Percentiles rank a stretch among this genome's conserved stretches.
phyloP scores from a whole-genome alignment of 1,140 invertebrate genomes.

The Bombyx mori region ASM3026992v2 NC_085112.1:7341501-7342000 shows the following conservation, averaged over 20 bases:
- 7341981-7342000: too few relatives aligned
- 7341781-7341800: conserved; percentile 34
- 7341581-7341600: conserved; percentile 21
- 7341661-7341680: conserved; percentile 47
- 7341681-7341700: conserved; percentile 45
- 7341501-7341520: too few relatives aligned
- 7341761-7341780: conserved; percentile 35
- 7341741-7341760: conserved; percentile 14
- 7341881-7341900: conserved; percentile 27
- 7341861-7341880: conserved; percentile 28
- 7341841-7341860: conserved; percentile 40
- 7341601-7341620: conserved; percentile 21
- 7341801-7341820: conserved; percentile 37
- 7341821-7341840: conserved; percentile 30
- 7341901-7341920: conserved; percentile 16
- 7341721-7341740: conserved; percentile 21
- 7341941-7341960: too few relatives aligned
- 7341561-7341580: conserved; percentile 12
- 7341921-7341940: too few relatives aligned
- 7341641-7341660: conserved; percentile 17
- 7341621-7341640: conserved; percentile 22
- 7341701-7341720: conserved; percentile 37
- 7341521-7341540: too few relatives aligned
- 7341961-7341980: too few relatives aligned
- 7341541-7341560: too few relatives aligned